Conservation (phyloP, 2,888 invertebrate genomes). For the Netelia fuscicornis region DNA sequence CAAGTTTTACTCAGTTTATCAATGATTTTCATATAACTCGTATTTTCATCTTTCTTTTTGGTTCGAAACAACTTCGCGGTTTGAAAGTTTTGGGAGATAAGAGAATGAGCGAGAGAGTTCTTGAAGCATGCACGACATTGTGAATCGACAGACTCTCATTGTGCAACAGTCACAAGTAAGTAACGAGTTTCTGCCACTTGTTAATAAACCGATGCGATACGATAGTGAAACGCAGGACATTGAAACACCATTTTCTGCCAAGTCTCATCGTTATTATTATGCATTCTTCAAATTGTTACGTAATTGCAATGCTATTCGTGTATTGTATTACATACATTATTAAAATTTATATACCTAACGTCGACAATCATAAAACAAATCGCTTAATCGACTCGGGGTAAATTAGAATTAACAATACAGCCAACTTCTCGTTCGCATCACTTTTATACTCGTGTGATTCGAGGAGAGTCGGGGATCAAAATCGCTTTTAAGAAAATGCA, state of each 20-base stretch:
- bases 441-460: not conserved
- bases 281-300: conserved; percentile 28
- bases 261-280: conserved; percentile 36
- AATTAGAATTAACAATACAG: conserved; percentile 11
- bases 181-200: not conserved
- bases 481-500: not conserved
- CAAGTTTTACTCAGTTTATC: not conserved
- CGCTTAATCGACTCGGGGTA: not conserved
- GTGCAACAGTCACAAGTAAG: not conserved
- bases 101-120: not conserved
- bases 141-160: not conserved
- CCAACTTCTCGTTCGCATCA: not conserved
- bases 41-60: not conserved
- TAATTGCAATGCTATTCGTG: conserved; percentile 39
- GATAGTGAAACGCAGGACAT: not conserved
- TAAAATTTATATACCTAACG: conserved; percentile 30
- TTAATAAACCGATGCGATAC: not conserved
- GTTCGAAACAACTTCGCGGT: no score
- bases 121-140: not conserved
- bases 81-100: no score
- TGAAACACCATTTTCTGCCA: not conserved
- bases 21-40: no score
- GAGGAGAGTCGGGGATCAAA: not conserved
- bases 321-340: conserved; percentile 30
- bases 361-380: conserved; percentile 1